Evolutionary conservation across 1,140 invertebrate species (phyloP).

Genomic region (Thrips palmi): DNA sequence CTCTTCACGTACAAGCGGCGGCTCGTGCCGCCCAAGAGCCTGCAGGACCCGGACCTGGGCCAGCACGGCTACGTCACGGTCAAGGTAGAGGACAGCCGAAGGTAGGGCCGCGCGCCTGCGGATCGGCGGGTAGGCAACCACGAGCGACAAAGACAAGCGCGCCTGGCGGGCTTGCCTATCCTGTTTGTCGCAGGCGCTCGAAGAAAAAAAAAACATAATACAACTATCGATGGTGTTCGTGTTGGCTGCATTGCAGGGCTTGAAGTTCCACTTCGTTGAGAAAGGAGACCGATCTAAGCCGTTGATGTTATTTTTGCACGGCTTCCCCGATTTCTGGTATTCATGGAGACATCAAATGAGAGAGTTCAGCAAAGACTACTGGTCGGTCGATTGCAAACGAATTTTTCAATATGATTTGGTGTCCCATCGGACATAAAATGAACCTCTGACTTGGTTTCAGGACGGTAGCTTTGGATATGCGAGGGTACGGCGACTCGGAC

Average conservation of each 20-base stretch:
- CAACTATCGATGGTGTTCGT: not conserved
- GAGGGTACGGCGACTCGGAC: constrained; percentile 49
- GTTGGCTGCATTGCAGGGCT: constrained; percentile 23
- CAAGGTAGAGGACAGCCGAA: constrained; percentile 14
- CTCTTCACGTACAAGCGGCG: constrained; percentile 13
- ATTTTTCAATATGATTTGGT: too few species aligned
- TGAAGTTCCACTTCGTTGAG: constrained; percentile 46
- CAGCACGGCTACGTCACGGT: constrained; percentile 19
- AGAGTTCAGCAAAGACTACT: constrained; percentile 38
- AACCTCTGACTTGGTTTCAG: too few species aligned
- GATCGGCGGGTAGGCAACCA: not conserved
- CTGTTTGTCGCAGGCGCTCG: too few species aligned
- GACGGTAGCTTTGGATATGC: constrained; percentile 43
- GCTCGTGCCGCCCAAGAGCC: constrained; percentile 17
- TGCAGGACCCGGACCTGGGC: constrained; percentile 17
- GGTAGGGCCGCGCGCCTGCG: not conserved
- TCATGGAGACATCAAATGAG: constrained; percentile 42
- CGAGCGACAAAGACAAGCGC: not conserved
- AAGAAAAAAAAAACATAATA: not conserved
- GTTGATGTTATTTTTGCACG: constrained; percentile 43
- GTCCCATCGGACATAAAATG: too few species aligned
- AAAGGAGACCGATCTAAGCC: constrained; percentile 36
- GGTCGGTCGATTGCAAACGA: too few species aligned
- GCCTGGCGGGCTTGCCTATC: not conserved
- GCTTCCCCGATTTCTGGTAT: constrained; percentile 53